These are phyloP conservation scores for Hydra vulgaris DNA, from an alignment of 30 jellyfish, hydroid and myxozoan genomes.

Conservation along the genomic window DNA sequence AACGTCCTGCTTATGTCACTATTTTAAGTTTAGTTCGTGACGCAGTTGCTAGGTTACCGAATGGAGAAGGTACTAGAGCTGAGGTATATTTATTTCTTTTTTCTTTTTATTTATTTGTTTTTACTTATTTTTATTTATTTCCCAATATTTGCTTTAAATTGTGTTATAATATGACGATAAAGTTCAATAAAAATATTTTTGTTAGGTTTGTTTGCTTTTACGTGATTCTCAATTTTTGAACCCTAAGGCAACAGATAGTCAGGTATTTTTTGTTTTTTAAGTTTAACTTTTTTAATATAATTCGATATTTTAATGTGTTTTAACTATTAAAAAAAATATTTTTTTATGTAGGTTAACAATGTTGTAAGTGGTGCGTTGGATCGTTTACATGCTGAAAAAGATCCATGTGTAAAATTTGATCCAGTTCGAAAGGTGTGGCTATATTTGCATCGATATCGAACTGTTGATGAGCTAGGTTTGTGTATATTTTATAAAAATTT, in stretches of 20 bases:
- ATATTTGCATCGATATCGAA: constrained; percentile 62
- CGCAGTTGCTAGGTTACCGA: constrained; percentile 97
- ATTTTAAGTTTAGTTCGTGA: constrained; percentile 86
- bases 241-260: constrained; percentile 87
- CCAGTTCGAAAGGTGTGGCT: constrained; percentile 80
- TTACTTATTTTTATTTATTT: too few species aligned
- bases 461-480: constrained; percentile 88
- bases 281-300: not conserved
- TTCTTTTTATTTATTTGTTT: not conserved
- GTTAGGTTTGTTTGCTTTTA: constrained; percentile 71
- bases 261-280: constrained; percentile 33
- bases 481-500: constrained; percentile 6
- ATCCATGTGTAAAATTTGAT: constrained; percentile 92
- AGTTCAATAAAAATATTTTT: too few species aligned
- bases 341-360: constrained; percentile 43
- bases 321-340: too few species aligned
- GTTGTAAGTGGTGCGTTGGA: constrained; percentile 97
- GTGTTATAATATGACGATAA: too few species aligned
- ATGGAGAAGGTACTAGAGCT: constrained; percentile 98
- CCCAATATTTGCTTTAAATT: not conserved
- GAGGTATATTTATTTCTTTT: constrained; percentile 41
- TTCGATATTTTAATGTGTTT: too few species aligned
- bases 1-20: constrained; percentile 96
- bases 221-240: constrained; percentile 81
- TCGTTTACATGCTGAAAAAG: constrained; percentile 92